Base-by-base conservation (phyloP, 2,888 invertebrate species). In the Actias luna region DNA sequence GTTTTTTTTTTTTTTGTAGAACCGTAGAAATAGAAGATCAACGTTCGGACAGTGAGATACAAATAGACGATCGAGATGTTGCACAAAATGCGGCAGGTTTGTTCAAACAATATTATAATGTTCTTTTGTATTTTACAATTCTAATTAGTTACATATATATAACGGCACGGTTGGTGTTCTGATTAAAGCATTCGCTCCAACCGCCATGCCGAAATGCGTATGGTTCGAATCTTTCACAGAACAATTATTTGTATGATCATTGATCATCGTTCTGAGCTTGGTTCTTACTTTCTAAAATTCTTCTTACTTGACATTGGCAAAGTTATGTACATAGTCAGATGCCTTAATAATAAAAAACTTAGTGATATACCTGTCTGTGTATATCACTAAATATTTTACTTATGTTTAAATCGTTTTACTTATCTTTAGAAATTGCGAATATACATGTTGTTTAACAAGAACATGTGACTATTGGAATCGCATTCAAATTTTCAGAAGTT, bases 31-130 rank as follows among this genome's bases (percentile, higher is more conserved):
- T 91, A 66, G 81, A 85, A 2, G 92, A 91, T 62, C 83, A 83
- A 72, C 72, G 80, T 58, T 80, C 85, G 10, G 88, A 89, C 63
- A 80, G 76, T 57, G 88, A 87, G 65, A 82, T 88, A 62, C 84
- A 88, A 76, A 89, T 91, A 58, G 91, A 92, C 46, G 91, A 92
- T 64, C 77, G 90, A 46, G 91, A 91, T 69, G 82, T 82, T 12
- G 79, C 77, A n/a, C 84, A 86, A 59, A 82, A 87, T 31, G 85
- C 85, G 16, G 86, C 92, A 77, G 90, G 92, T 92, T 71, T 63
- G 73, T 64, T 50, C 50, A 22, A 62, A 64, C 22, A 61, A 31
- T 12, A 25, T 22, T 22, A 42, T 25, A 60, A 55, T 29, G 0
- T 1, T 5, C 35, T n/a, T 36, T 42, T 29, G 0, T 1, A 18